A percentile compares a stretch with the other conserved stretches of the same genome.
Evolutionary conservation across 2,797 vertebrate genomes (phyloP).

Genomic region (Eurystomus glaucurus): DNA sequence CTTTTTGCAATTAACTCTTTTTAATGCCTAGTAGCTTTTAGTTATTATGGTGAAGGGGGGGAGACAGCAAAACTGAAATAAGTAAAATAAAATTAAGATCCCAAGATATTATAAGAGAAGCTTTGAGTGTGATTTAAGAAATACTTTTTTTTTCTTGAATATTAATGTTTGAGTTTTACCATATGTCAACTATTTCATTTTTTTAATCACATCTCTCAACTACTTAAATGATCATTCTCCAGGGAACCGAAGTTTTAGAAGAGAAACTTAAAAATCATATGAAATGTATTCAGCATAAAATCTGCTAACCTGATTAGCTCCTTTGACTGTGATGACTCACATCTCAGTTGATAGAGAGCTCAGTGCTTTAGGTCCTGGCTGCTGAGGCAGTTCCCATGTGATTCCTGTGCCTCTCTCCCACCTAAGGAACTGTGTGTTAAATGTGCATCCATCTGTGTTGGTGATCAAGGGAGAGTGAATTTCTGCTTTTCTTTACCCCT

Average conservation of each 20-base stretch:
- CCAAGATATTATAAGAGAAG: background rate
- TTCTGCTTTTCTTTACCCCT: background rate
- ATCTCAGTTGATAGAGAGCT: background rate
- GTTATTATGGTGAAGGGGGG: background rate
- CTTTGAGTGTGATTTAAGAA: background rate
- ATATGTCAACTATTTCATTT: constrained; percentile 25
- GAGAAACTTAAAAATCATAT: constrained; percentile 57
- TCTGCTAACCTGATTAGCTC: constrained; percentile 57
- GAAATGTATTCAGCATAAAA: constrained; percentile 60
- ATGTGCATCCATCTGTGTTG: background rate
- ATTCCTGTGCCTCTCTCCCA: background rate
- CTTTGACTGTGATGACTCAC: constrained; percentile 53
- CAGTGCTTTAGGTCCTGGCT: background rate
- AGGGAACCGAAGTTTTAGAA: constrained; percentile 52
- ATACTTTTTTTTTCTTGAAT: background rate
- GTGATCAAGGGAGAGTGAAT: background rate
- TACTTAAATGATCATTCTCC: constrained; percentile 28
- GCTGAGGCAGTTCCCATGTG: background rate
- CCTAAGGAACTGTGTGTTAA: background rate
- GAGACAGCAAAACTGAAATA: background rate
- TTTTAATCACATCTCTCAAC: constrained; percentile 24
- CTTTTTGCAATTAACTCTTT: background rate
- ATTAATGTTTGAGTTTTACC: background rate
- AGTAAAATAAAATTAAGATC: background rate
- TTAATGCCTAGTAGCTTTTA: background rate